A percentile compares a stretch with the other conserved stretches of the same genome.
Conservation (phyloP, 2,888 invertebrate genomes). For the Rugalucina vietnamica region DNA sequence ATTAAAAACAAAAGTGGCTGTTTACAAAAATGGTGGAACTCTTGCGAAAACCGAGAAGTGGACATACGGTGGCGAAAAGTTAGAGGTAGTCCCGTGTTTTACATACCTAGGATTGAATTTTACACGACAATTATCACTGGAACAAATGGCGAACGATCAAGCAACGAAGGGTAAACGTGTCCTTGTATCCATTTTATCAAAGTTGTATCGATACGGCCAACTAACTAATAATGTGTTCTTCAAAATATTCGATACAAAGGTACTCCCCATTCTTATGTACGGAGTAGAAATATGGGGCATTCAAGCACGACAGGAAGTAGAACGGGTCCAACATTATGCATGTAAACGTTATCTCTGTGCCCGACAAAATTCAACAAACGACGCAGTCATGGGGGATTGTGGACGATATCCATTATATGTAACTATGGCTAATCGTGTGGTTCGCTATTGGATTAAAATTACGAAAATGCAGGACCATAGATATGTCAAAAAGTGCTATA, state of each 20-base stretch:
- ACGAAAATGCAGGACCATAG: not conserved
- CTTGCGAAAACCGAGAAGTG: not conserved
- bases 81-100: not conserved
- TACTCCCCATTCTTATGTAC: not conserved
- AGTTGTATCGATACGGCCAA: not conserved
- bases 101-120: not conserved
- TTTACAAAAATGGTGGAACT: not conserved
- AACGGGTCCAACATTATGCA: not conserved
- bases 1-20: not conserved
- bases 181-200: not conserved
- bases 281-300: not conserved
- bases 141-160: not conserved
- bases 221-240: not conserved
- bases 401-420: slow-evolving; percentile 9
- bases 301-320: not conserved
- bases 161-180: not conserved
- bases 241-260: not conserved
- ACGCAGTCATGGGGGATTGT: slow-evolving; percentile 17
- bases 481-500: not conserved
- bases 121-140: not conserved
- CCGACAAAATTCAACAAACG: too few species aligned
- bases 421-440: not conserved
- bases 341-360: not conserved
- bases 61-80: not conserved
- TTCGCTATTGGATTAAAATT: slow-evolving; percentile 24